Conservation (phyloP, 2,797 vertebrate species). For the Lepidocolaptes lacrymiger region DNA sequence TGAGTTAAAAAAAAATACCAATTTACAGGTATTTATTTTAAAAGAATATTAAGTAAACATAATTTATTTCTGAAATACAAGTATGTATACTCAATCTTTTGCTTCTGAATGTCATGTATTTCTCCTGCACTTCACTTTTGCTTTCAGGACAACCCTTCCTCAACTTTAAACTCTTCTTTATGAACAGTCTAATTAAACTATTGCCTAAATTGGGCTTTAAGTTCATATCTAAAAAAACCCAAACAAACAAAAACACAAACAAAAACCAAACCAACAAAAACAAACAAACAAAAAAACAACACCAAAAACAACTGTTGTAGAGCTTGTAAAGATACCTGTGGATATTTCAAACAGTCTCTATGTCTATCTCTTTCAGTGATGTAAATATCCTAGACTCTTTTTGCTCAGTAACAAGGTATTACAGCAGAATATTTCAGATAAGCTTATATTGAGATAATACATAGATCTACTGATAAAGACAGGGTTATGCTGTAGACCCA, state of each 20-base stretch:
- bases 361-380: background rate
- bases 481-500: background rate
- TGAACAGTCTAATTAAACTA: background rate
- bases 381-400: background rate
- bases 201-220: background rate
- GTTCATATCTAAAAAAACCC: background rate
- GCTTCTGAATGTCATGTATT: background rate
- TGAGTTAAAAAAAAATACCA: background rate
- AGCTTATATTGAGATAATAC: background rate
- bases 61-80: background rate
- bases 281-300: no score
- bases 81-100: background rate
- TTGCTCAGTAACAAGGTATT: background rate
- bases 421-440: background rate
- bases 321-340: background rate
- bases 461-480: background rate
- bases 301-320: background rate
- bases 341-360: background rate
- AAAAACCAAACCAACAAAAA: background rate
- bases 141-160: background rate
- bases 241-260: background rate
- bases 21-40: background rate
- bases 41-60: background rate
- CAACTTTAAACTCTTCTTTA: background rate
- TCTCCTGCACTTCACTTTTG: background rate